Evolutionary conservation across 2,113 vertebrate genomes (phyloP).

Genomic region (Microcebus lehilahytsara): DNA sequence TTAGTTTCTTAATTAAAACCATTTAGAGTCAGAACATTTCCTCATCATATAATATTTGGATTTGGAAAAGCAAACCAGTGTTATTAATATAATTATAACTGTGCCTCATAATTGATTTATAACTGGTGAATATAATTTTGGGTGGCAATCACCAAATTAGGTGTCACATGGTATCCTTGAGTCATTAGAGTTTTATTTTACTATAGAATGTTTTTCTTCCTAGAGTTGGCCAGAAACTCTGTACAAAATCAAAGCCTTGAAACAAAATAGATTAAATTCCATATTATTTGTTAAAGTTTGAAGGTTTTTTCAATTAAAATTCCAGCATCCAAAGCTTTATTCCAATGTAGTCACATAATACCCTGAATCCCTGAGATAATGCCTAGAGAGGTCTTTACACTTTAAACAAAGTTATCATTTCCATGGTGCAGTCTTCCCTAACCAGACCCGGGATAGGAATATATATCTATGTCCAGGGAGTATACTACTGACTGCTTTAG

Average conservation of each 20-base stretch:
- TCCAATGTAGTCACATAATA: neutral
- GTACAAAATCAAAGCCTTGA: constrained; percentile 32
- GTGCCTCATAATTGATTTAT: constrained; percentile 30
- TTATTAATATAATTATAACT: neutral
- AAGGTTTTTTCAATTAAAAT: constrained; percentile 16
- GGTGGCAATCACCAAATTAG: constrained; percentile 54
- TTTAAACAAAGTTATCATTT: neutral
- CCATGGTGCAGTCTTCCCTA: neutral
- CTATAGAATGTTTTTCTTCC: constrained; percentile 56
- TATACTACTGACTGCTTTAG: neutral
- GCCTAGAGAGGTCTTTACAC: neutral
- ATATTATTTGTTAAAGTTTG: constrained; percentile 11
- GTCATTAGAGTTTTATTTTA: constrained; percentile 54
- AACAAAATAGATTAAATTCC: constrained; percentile 5
- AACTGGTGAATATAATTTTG: neutral
- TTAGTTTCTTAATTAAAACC: constrained; percentile 60
- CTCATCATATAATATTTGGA: constrained; percentile 49
- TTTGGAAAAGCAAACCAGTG: neutral
- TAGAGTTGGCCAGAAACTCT: constrained; percentile 38
- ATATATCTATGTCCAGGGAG: neutral
- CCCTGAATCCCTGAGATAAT: neutral
- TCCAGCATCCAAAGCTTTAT: neutral
- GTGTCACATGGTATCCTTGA: constrained; percentile 42
- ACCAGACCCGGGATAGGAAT: neutral
- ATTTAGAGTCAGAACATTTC: constrained; percentile 61